A percentile compares a stretch with the other conserved stretches of the same genome.
Conservation (phyloP, 2,888 invertebrate species). For the Chrysolina oricalcia region DNA sequence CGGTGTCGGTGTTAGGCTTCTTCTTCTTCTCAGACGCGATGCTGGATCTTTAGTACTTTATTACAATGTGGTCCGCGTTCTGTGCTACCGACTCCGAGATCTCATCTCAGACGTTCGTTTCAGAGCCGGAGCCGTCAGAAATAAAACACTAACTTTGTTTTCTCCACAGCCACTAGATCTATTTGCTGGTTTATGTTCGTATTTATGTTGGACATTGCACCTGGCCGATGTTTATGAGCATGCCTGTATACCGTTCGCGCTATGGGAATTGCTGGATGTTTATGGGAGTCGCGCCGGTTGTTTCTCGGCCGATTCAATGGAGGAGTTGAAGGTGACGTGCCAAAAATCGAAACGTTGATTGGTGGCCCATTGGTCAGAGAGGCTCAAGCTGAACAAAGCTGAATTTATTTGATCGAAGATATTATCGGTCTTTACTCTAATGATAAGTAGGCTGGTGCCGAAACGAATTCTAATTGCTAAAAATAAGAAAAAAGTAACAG, state of each 20-base stretch:
- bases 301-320: not conserved
- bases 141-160: conserved; percentile 43
- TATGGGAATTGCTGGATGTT: conserved; percentile 19
- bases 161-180: conserved; percentile 31
- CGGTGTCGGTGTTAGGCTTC: conserved; percentile 23
- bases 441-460: too few relatives aligned
- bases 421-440: too few relatives aligned
- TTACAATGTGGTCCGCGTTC: conserved; percentile 5
- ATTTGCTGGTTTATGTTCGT: conserved; percentile 35
- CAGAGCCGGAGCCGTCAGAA: conserved; percentile 34
- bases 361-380: too few relatives aligned
- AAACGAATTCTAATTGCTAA: too few relatives aligned
- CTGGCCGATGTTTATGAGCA: conserved; percentile 25
- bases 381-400: too few relatives aligned
- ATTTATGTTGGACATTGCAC: conserved; percentile 32
- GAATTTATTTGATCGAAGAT: too few relatives aligned
- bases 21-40: conserved; percentile 18
- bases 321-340: not conserved
- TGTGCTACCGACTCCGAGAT: conserved; percentile 31
- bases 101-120: conserved; percentile 37
- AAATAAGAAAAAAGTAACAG: too few relatives aligned
- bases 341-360: conserved; percentile 4
- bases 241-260: conserved; percentile 13
- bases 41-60: conserved; percentile 22
- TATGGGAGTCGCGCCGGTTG: not conserved